These are phyloP conservation scores for Montipora efflorescens DNA, from an alignment of 64 coral and sea anemone species.

Conservation along the genomic window DNA sequence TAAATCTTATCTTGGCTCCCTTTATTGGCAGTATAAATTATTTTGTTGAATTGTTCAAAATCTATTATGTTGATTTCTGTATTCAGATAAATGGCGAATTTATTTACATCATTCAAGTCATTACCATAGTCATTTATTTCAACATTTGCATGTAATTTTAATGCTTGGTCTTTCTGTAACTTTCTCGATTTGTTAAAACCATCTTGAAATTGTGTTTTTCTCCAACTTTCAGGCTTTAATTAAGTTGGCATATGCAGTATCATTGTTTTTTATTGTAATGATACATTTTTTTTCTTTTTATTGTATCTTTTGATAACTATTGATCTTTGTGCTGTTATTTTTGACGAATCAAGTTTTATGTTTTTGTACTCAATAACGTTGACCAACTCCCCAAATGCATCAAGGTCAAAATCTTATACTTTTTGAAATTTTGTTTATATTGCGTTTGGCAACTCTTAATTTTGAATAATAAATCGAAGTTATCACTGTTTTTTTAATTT, in stretches of 20 bases:
- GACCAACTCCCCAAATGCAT: constrained; percentile 26
- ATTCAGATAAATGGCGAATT: no score
- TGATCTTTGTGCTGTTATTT: constrained; percentile 4
- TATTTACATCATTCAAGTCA: no score
- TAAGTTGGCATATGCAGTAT: background rate
- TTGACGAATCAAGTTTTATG: constrained; percentile 1
- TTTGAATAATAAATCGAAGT: constrained; percentile 45
- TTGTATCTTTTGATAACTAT: constrained; percentile 32
- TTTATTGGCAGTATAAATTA: no score
- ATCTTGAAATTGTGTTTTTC: no score
- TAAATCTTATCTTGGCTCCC: no score
- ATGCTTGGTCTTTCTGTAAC: no score
- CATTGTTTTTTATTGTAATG: constrained; percentile 39
- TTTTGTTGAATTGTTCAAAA: no score
- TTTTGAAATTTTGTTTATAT: constrained; percentile 18
- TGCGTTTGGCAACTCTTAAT: constrained; percentile 27
- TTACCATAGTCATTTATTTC: no score
- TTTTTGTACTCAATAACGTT: constrained; percentile 32
- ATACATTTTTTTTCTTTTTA: constrained; percentile 29
- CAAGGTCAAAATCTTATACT: constrained; percentile 13
- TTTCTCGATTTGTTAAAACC: constrained; percentile 29
- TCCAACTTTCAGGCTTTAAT: no score
- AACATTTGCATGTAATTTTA: no score
- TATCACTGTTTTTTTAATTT: constrained; percentile 44
- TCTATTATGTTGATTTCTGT: no score